Evolutionary conservation across 1,140 invertebrate genomes (phyloP).

Genomic region (Penaeus indicus): DNA sequence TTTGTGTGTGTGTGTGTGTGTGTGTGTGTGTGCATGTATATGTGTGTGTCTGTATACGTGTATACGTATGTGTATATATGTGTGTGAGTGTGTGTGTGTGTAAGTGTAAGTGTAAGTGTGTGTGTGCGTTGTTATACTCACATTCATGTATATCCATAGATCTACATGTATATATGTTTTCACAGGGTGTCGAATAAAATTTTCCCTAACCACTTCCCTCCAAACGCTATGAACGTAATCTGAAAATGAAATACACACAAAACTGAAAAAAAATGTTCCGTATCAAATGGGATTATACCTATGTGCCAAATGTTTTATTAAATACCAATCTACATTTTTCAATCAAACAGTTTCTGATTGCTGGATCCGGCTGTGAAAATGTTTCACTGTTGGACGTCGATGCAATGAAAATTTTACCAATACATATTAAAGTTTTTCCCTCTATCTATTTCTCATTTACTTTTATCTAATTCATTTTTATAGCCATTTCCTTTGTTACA

Average conservation of each 20-base stretch:
- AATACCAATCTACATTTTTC: conserved; percentile 63
- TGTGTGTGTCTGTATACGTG: too few relatives aligned
- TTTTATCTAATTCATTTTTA: conserved; percentile 31
- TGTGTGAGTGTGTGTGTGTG: background rate
- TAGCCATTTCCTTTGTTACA: background rate
- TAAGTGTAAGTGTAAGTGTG: background rate
- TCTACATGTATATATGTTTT: conserved; percentile 23
- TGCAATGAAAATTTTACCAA: too few relatives aligned
- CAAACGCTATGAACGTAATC: conserved; percentile 50
- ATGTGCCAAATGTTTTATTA: conserved; percentile 63
- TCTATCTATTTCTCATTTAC: background rate
- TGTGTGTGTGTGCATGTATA: too few relatives aligned
- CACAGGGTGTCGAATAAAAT: conserved; percentile 5
- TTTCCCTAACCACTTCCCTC: too few relatives aligned
- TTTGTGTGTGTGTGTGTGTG: too few relatives aligned
- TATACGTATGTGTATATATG: background rate
- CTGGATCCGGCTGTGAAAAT: conserved; percentile 4
- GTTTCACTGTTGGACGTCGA: conserved; percentile 20
- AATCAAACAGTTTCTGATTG: conserved; percentile 61
- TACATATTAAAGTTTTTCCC: background rate
- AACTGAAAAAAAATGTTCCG: conserved; percentile 52
- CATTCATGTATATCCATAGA: conserved; percentile 1
- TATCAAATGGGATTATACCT: conserved; percentile 60
- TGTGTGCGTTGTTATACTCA: background rate
- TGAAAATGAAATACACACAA: conserved; percentile 61